Conservation (phyloP, 2,888 invertebrate species). For the Conomelus anceps region DNA sequence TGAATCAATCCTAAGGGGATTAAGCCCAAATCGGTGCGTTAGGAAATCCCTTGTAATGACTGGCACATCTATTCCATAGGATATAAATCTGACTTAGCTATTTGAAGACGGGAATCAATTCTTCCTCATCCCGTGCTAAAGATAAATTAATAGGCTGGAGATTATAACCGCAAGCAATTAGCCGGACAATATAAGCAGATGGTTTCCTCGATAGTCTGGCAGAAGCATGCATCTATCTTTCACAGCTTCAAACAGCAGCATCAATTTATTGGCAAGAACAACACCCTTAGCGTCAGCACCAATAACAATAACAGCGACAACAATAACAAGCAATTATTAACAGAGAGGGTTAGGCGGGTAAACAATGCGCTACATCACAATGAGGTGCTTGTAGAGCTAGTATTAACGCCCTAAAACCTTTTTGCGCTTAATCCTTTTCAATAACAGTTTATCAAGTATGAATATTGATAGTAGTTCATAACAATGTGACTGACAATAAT, state of each 20-base stretch:
- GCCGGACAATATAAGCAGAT: not conserved
- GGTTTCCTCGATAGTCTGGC: not conserved
- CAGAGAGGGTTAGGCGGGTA: not conserved
- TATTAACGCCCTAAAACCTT: not conserved
- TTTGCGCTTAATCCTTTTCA: no score
- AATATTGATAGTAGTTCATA: not conserved
- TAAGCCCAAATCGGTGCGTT: not conserved
- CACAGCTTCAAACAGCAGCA: not conserved
- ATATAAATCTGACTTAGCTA: not conserved
- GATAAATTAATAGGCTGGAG: not conserved
- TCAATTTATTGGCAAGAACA: not conserved
- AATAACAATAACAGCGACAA: not conserved
- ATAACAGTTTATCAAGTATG: not conserved
- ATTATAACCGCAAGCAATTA: not conserved
- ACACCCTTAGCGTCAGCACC: not conserved
- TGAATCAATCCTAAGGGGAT: not conserved
- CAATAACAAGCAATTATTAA: not conserved
- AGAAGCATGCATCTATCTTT: not conserved
- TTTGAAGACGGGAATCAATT: not conserved
- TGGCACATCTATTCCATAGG: not conserved
- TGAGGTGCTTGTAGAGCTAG: not conserved
- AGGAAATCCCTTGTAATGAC: not conserved
- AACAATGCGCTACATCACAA: not conserved
- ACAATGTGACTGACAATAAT: not conserved
- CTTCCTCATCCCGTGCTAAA: not conserved